A percentile compares a stretch with the other conserved stretches of the same genome.
These are phyloP conservation scores for Chaetogeoica ovagalla DNA, from an alignment of 2,888 invertebrate genomes.

Conservation along the genomic window DNA sequence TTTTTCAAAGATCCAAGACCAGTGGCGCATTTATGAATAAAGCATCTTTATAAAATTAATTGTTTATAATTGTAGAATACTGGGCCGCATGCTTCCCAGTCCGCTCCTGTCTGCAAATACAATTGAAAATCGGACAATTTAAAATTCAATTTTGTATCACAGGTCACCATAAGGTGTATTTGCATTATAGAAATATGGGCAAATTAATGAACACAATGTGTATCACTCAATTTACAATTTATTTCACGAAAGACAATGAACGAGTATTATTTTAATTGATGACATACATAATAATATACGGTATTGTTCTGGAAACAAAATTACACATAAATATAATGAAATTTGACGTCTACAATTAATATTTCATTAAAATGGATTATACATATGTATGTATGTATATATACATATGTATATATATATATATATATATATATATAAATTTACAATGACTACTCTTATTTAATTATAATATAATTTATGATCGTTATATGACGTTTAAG, in stretches of 20 bases:
- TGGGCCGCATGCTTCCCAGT: no score
- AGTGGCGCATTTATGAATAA: no score
- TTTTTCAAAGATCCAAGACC: no score
- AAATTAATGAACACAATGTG: not conserved
- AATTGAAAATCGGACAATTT: no score
- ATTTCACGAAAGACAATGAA: conserved; percentile 25
- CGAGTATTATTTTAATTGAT: not conserved
- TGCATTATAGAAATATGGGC: no score
- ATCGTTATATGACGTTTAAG: not conserved
- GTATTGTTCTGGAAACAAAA: conserved; percentile 19
- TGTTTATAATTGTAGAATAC: no score
- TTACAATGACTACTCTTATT: not conserved
- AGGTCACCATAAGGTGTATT: no score
- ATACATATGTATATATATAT: not conserved
- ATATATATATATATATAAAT: not conserved
- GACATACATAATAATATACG: conserved; percentile 1
- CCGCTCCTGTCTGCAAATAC: no score
- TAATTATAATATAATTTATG: not conserved
- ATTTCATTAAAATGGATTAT: not conserved
- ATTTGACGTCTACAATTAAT: conserved; percentile 11
- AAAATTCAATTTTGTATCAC: no score
- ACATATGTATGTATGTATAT: not conserved
- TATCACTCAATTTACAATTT: conserved; percentile 19
- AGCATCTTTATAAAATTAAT: no score
- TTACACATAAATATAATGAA: not conserved